Conservation (phyloP, 1,140 invertebrate species). For the Cyclargus thomasi region DNA sequence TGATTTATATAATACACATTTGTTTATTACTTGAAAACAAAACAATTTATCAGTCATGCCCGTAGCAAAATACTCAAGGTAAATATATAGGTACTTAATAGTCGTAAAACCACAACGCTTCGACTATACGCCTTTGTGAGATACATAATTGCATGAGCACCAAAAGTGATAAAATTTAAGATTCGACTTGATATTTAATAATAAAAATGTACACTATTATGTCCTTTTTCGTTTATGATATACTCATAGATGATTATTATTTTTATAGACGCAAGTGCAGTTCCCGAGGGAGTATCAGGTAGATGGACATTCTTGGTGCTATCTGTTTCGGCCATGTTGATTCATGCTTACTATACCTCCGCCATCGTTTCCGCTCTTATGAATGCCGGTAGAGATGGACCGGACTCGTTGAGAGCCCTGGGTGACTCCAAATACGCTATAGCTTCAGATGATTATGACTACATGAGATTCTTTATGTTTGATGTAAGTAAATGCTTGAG, state of each 20-base stretch:
- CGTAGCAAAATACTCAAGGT: no score
- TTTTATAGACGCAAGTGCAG: constrained; percentile 47
- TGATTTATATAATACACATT: no score
- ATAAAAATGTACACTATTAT: no score
- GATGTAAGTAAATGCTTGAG: constrained; percentile 39
- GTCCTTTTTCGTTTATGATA: no score
- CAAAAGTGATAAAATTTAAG: no score
- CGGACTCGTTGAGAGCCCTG: constrained; percentile 40
- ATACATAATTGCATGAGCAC: no score
- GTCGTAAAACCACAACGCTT: no score
- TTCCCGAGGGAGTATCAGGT: constrained; percentile 48
- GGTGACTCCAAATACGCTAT: constrained; percentile 53
- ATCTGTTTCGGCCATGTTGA: constrained; percentile 52
- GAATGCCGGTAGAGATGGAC: constrained; percentile 47
- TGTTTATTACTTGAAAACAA: no score
- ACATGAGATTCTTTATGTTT: constrained; percentile 52
- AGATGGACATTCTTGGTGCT: constrained; percentile 47
- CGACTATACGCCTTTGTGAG: no score
- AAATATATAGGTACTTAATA: no score
- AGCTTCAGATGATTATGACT: constrained; percentile 54
- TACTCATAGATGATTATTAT: background rate
- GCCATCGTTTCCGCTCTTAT: constrained; percentile 56
- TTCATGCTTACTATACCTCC: constrained; percentile 59
- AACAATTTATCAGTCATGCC: no score
- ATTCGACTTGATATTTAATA: no score